Percentiles rank a stretch among this genome's conserved stretches.
These are phyloP conservation scores for Cavia aperea DNA, from an alignment of 2,113 vertebrate species.

Conservation along the genomic window DNA sequence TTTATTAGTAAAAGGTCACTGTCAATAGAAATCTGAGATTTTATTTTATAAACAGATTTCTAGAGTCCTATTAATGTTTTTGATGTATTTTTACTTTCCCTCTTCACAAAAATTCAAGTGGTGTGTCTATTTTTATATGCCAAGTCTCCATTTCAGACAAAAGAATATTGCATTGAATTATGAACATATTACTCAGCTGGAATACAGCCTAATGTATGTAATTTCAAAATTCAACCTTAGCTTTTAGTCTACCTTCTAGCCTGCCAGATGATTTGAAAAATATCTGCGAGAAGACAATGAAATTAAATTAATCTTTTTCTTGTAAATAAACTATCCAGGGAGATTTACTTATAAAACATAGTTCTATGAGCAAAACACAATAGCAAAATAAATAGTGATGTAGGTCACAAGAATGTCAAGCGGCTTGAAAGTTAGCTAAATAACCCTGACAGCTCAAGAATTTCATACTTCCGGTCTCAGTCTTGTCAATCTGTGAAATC, in stretches of 20 bases:
- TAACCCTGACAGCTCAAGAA: conserved; percentile 64
- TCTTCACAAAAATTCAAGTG: not conserved
- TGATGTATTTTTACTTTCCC: not conserved
- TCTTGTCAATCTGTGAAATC: conserved; percentile 70
- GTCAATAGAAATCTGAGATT: not conserved
- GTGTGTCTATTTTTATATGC: not conserved
- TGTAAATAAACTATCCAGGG: conserved; percentile 64
- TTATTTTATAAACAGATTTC: not conserved
- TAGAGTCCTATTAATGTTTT: not conserved
- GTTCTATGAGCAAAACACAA: conserved; percentile 60
- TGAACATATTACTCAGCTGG: not conserved
- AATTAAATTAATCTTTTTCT: conserved; percentile 68
- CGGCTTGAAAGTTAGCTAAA: conserved; percentile 66
- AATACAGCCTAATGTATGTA: not conserved
- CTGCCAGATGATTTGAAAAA: not conserved
- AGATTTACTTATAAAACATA: conserved; percentile 62
- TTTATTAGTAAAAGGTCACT: not conserved
- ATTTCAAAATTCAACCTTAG: not conserved
- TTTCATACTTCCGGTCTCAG: conserved; percentile 52
- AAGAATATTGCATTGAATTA: conserved; percentile 1
- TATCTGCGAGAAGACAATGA: conserved; percentile 38
- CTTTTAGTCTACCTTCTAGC: conserved; percentile 25
- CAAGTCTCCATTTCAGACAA: not conserved
- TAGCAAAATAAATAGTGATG: conserved; percentile 71
- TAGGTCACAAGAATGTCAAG: conserved; percentile 71